Evolutionary conservation across 2,888 invertebrate species (phyloP).

Genomic region (Ectemnius continuus): DNA sequence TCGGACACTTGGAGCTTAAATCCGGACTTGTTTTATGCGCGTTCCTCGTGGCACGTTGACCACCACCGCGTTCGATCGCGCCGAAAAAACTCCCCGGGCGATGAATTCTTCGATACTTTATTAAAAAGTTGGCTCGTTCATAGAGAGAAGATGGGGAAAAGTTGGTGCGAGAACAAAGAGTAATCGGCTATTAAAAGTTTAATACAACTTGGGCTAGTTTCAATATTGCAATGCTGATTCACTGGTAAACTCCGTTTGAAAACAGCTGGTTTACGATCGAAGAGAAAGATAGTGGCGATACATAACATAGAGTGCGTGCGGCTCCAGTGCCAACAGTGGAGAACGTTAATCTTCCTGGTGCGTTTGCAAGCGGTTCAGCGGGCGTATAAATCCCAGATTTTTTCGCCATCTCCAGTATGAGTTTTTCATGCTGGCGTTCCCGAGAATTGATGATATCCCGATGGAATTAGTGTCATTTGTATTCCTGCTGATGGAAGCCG

Average conservation of each 20-base stretch:
- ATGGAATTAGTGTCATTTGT: not conserved
- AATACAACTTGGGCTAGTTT: not conserved
- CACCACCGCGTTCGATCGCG: not conserved
- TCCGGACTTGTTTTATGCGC: no score
- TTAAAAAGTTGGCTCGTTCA: not conserved
- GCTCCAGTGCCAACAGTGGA: not conserved
- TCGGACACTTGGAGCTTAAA: no score
- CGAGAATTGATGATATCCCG: not conserved
- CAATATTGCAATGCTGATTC: not conserved
- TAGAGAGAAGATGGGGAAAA: not conserved
- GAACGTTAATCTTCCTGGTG: conserved; percentile 1
- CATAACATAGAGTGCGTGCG: not conserved
- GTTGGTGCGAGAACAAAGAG: not conserved
- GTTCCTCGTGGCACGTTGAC: not conserved
- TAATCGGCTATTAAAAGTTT: not conserved
- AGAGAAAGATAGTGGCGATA: not conserved
- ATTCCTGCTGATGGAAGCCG: no score
- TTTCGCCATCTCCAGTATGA: not conserved
- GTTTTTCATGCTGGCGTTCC: not conserved
- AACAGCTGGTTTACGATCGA: not conserved
- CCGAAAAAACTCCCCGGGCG: not conserved
- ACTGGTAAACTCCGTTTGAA: not conserved
- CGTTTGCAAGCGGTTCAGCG: not conserved
- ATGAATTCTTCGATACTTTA: not conserved
- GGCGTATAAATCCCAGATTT: not conserved